A percentile compares a stretch with the other conserved stretches of the same genome.
Evolutionary conservation across 2,113 vertebrate genomes (phyloP).

Genomic region (Eubucco bourcierii): DNA sequence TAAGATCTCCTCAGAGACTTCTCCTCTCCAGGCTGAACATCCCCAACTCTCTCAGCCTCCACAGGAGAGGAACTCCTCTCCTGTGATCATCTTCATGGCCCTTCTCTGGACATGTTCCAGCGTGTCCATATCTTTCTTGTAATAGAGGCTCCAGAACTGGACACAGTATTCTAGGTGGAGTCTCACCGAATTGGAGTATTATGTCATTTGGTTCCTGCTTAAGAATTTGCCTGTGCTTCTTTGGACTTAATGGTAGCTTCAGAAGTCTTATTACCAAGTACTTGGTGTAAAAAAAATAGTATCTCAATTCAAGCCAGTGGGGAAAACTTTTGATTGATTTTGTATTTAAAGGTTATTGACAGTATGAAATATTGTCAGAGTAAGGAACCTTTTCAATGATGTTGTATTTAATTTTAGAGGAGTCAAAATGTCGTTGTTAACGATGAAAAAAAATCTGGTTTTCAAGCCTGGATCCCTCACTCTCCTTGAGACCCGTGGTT

Average conservation of each 20-base stretch:
- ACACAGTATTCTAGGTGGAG: too few species aligned
- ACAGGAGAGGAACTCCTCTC: too few species aligned
- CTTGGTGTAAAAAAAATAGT: background rate
- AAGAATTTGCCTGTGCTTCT: background rate
- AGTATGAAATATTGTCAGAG: background rate
- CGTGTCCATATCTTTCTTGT: too few species aligned
- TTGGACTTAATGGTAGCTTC: background rate
- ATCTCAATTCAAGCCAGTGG: rapidly evolving
- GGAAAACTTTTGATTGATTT: conserved; percentile 19
- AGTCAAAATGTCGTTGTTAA: conserved; percentile 6
- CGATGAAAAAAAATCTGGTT: background rate
- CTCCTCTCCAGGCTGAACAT: too few species aligned
- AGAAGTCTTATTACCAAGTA: background rate
- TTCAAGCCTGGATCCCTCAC: background rate
- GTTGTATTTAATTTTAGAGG: background rate
- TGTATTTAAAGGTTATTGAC: conserved; percentile 3
- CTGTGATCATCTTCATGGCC: too few species aligned
- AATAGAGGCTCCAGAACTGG: too few species aligned
- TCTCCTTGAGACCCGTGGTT: background rate
- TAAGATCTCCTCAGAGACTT: too few species aligned
- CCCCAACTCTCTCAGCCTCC: too few species aligned
- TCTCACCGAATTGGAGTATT: background rate
- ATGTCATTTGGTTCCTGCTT: background rate
- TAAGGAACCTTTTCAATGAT: background rate
- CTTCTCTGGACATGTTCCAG: too few species aligned